Percentiles rank a stretch among this genome's conserved stretches.
phyloP scores from a whole-genome alignment of 2,888 invertebrate species.

The Atethmia centrago region DNA sequence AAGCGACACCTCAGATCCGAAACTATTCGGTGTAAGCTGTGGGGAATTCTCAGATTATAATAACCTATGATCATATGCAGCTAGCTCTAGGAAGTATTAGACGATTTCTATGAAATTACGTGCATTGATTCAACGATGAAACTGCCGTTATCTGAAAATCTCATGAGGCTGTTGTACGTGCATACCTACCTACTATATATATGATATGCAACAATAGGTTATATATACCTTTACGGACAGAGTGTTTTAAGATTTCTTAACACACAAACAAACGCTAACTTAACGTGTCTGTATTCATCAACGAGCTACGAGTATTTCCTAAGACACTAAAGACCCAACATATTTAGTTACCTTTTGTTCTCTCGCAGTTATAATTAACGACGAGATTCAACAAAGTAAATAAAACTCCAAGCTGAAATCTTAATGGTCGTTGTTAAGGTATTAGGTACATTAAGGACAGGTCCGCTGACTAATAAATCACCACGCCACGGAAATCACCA shows the following conservation, averaged over 20 bases:
- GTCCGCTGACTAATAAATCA: slow-evolving; percentile 68
- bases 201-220: slow-evolving; percentile 9
- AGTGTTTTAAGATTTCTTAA: slow-evolving; percentile 18
- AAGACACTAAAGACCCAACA: slow-evolving; percentile 33
- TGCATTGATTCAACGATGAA: slow-evolving; percentile 16
- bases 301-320: slow-evolving; percentile 22
- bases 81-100: slow-evolving; percentile 30
- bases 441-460: slow-evolving; percentile 65
- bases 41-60: slow-evolving; percentile 31
- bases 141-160: slow-evolving; percentile 17
- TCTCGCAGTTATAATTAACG: slow-evolving; percentile 51
- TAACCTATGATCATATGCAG: slow-evolving; percentile 40
- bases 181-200: background rate
- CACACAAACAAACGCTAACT: slow-evolving; percentile 9
- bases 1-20: slow-evolving; percentile 56
- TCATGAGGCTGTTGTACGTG: slow-evolving; percentile 21
- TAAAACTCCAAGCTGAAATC: slow-evolving; percentile 51
- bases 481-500: slow-evolving; percentile 75
- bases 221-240: background rate
- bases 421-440: slow-evolving; percentile 61
- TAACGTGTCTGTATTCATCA: slow-evolving; percentile 4
- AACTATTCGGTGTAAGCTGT: slow-evolving; percentile 38
- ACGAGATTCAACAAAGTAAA: slow-evolving; percentile 54
- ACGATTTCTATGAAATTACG: slow-evolving; percentile 28
- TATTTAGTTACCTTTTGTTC: slow-evolving; percentile 56